Conservation (phyloP, 2,797 vertebrate genomes). For the Semaprochilodus insignis region DNA sequence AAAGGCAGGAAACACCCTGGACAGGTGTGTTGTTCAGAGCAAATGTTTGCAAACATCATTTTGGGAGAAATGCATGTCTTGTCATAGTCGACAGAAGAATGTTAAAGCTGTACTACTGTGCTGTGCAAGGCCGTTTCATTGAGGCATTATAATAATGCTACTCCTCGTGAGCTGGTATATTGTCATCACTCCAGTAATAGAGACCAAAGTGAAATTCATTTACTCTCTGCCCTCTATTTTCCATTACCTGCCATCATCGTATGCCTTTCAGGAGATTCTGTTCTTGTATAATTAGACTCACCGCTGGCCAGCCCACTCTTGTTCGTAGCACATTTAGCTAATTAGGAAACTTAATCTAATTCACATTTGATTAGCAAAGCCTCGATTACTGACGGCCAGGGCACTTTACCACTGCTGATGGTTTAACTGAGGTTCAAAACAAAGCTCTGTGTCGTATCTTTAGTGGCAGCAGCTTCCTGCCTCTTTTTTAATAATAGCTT, state of each 20-base stretch:
- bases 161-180: neutral
- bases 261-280: slow-evolving; percentile 40
- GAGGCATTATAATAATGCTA: neutral
- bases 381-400: slow-evolving; percentile 27
- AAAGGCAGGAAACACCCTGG: too few species aligned
- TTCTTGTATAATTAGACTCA: slow-evolving; percentile 41
- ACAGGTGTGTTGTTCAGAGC: too few species aligned
- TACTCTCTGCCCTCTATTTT: slow-evolving; percentile 29
- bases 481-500: neutral
- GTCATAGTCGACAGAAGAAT: too few species aligned
- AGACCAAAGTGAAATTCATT: slow-evolving; percentile 23
- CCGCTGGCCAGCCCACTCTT: slow-evolving; percentile 40
- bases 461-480: neutral
- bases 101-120: neutral
- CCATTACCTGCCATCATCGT: slow-evolving; percentile 35
- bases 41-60: neutral
- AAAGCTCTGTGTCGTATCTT: neutral
- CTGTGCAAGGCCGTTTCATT: neutral
- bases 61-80: neutral
- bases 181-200: slow-evolving; percentile 19
- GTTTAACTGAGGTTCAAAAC: slow-evolving; percentile 42
- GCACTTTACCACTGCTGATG: slow-evolving; percentile 24
- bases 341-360: slow-evolving; percentile 57
- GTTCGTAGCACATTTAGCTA: slow-evolving; percentile 50
- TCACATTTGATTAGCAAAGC: slow-evolving; percentile 54